phyloP scores from a whole-genome alignment of 35 echinoderm and acorn worm genomes.

The Strongylocentrotus purpuratus region DNA sequence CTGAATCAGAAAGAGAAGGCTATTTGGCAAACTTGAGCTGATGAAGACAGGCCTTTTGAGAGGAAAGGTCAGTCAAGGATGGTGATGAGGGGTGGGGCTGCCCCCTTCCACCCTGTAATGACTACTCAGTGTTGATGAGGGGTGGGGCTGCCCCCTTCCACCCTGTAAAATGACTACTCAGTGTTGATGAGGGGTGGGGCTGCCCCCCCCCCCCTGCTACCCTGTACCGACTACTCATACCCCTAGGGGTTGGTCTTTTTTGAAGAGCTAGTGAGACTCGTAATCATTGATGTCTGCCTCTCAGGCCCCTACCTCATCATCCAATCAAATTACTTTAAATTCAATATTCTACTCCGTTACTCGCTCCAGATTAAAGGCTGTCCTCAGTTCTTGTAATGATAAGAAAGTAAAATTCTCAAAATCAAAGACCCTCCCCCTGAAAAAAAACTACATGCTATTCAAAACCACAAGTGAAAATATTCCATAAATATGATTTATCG shows the following conservation, averaged over 20 bases:
- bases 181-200: neutral
- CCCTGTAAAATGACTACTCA: neutral
- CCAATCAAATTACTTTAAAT: conserved; percentile 6
- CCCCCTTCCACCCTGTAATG: too few relatives aligned
- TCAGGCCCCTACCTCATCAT: neutral
- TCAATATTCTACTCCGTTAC: neutral
- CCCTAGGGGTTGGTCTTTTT: neutral
- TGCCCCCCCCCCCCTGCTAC: neutral
- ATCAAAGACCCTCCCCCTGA: neutral
- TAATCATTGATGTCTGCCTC: neutral
- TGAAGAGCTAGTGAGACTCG: neutral
- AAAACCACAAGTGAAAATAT: too few relatives aligned
- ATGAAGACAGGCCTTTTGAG: neutral
- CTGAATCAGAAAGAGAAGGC: neutral
- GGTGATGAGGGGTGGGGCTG: neutral
- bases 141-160: neutral
- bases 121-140: too few relatives aligned
- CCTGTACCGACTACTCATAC: neutral
- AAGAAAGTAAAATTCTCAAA: neutral
- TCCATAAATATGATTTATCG: too few relatives aligned
- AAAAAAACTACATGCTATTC: neutral
- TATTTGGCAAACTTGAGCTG: neutral
- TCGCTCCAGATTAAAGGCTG: neutral
- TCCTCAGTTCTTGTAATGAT: neutral
- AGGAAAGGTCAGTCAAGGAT: neutral